phyloP scores from a whole-genome alignment of 2,797 vertebrate genomes.

The Dryobates pubescens region DNA sequence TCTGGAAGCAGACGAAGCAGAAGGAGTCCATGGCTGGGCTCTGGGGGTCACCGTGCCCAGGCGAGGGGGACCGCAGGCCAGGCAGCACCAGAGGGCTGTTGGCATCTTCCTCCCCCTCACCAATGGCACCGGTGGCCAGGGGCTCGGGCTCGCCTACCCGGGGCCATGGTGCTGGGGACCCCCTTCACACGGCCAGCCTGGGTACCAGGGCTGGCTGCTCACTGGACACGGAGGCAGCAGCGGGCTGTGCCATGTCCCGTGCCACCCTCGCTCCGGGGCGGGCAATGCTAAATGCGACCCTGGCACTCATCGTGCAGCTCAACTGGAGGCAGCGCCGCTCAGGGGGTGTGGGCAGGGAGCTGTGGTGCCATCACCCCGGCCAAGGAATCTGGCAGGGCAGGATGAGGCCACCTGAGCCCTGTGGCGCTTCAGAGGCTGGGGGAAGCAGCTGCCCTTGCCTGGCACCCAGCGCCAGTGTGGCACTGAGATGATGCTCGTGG shows the following conservation, averaged over 20 bases:
- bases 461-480: accelerated
- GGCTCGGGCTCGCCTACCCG: neutral
- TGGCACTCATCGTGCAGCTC: neutral
- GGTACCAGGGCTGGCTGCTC: neutral
- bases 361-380: neutral
- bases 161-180: neutral
- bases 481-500: neutral
- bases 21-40: slow-evolving; percentile 74
- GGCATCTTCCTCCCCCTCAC: slow-evolving; percentile 12
- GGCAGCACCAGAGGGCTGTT: neutral
- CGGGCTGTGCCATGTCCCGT: neutral
- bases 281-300: accelerated
- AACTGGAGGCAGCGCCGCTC: neutral
- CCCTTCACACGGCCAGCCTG: neutral
- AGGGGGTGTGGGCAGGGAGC: neutral
- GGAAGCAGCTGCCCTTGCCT: neutral
- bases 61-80: neutral
- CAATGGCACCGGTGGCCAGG: neutral
- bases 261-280: accelerated
- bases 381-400: neutral
- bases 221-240: accelerated
- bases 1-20: slow-evolving; percentile 81
- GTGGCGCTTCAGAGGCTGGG: neutral
- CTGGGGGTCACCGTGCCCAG: slow-evolving; percentile 7
- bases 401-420: neutral